phyloP scores from a whole-genome alignment of 2,888 invertebrate genomes.

The Pecten maximus region DNA sequence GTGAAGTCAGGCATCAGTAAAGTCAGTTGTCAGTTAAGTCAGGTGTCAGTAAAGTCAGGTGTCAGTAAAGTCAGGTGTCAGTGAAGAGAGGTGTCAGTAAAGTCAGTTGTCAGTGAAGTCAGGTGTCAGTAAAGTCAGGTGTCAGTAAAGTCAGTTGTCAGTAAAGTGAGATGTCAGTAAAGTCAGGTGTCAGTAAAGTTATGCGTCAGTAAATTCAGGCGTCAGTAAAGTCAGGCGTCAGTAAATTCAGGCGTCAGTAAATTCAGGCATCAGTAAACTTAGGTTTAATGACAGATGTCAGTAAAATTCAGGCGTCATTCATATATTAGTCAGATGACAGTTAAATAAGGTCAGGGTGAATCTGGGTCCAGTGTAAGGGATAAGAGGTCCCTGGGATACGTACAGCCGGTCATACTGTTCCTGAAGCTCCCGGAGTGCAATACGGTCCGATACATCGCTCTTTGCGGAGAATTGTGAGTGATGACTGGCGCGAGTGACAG shows the following conservation, averaged over 20 bases:
- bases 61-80: no score
- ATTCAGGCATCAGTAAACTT: background rate
- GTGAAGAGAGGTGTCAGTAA: no score
- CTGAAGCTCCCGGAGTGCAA: conserved; percentile 67
- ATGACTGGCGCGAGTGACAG: conserved; percentile 57
- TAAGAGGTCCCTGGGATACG: conserved; percentile 52
- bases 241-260: background rate
- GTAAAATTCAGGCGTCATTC: background rate
- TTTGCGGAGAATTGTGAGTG: conserved; percentile 51
- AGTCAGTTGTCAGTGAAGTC: no score
- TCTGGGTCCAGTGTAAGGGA: background rate
- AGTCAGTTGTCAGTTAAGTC: no score
- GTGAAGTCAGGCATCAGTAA: no score
- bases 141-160: no score
- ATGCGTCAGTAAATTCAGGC: background rate
- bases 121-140: no score
- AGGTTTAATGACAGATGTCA: no score
- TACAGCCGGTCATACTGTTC: conserved; percentile 72
- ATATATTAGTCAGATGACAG: background rate
- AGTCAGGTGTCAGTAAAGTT: no score
- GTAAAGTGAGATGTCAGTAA: no score
- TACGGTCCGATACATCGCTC: conserved; percentile 56
- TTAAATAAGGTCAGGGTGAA: background rate
- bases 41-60: no score
- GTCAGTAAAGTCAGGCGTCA: background rate